Evolutionary conservation across 2,888 invertebrate genomes (phyloP).

Genomic region (Entomobrya multifasciata): DNA sequence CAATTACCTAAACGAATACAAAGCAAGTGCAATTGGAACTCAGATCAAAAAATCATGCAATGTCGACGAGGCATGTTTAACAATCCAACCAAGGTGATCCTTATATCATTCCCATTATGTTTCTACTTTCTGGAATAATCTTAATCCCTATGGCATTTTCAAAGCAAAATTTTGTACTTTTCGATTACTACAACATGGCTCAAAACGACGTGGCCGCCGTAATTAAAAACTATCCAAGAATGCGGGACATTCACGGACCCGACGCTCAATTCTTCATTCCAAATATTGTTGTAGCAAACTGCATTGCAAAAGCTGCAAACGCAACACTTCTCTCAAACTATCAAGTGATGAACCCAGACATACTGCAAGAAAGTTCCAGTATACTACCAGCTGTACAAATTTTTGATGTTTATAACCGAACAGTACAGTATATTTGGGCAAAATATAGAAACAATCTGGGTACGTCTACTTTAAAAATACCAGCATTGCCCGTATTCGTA

Average conservation of each 20-base stretch:
- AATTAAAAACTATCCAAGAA: background rate
- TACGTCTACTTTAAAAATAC: background rate
- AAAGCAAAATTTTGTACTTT: too few relatives aligned
- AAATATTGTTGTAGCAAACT: background rate
- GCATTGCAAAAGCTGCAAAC: background rate
- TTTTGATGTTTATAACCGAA: background rate
- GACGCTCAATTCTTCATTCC: background rate
- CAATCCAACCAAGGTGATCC: too few relatives aligned
- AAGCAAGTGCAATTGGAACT: too few relatives aligned
- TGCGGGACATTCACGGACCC: background rate
- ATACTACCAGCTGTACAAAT: background rate
- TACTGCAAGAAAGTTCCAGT: background rate
- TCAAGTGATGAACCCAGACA: background rate
- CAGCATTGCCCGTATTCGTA: background rate
- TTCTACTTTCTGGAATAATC: too few relatives aligned
- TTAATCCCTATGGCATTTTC: too few relatives aligned
- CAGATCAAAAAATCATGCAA: too few relatives aligned
- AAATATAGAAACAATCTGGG: background rate
- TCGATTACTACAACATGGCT: too few relatives aligned
- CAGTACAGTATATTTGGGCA: background rate
- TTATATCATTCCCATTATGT: too few relatives aligned
- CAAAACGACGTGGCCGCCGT: too few relatives aligned
- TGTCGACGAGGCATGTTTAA: too few relatives aligned
- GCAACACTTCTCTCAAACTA: background rate
- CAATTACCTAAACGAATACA: too few relatives aligned